Evolutionary conservation across 2,113 vertebrate species (phyloP).

Genomic region (Callocephalon fimbriatum): DNA sequence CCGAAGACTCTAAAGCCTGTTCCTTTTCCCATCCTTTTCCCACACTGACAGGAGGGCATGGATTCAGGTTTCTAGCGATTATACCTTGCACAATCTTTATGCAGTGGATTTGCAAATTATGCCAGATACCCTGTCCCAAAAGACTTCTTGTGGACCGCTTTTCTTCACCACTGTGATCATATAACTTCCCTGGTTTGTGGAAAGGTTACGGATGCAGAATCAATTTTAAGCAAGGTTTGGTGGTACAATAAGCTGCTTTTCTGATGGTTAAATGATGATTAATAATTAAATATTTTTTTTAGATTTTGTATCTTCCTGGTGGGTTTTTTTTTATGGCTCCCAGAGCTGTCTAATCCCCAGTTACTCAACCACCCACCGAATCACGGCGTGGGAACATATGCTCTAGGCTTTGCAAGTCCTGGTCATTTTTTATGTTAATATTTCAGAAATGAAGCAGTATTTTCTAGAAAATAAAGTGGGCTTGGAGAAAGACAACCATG

Average conservation of each 20-base stretch:
- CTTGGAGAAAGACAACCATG: neutral
- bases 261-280: neutral
- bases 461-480: neutral
- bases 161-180: neutral
- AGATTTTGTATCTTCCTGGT: neutral
- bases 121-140: neutral
- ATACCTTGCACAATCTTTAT: neutral
- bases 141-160: neutral
- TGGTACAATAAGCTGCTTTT: neutral
- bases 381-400: neutral
- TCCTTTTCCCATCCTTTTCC: neutral
- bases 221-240: neutral
- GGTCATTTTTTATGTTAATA: neutral
- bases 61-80: neutral
- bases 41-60: rapidly evolving
- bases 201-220: rapidly evolving
- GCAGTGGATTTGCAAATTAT: neutral
- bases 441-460: neutral
- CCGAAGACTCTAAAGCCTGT: rapidly evolving
- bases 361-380: neutral
- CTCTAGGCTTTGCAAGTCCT: neutral
- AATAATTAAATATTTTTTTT: neutral
- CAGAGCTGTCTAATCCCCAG: neutral
- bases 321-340: neutral
- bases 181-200: neutral